phyloP scores from a whole-genome alignment of 2,888 invertebrate species.

The Dicranocentrus wangi region DNA sequence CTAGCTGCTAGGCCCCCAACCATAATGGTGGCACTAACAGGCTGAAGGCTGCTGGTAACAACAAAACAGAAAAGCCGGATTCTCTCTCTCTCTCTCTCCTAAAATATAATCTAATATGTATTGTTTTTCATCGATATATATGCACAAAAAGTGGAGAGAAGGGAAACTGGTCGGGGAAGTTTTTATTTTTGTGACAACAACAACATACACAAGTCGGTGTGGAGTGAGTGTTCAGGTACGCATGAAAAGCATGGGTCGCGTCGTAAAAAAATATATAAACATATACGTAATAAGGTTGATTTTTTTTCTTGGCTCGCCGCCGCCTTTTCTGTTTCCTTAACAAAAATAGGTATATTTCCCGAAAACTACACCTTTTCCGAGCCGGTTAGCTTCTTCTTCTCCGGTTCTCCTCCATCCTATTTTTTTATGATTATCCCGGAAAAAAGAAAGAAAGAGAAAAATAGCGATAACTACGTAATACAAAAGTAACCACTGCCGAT shows the following conservation, averaged over 20 bases:
- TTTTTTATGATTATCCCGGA: conserved; percentile 21
- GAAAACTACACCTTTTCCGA: too few relatives aligned
- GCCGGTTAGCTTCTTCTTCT: too few relatives aligned
- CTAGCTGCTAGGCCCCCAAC: too few relatives aligned
- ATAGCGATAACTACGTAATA: conserved; percentile 6
- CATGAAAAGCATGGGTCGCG: not conserved
- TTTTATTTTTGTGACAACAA: too few relatives aligned
- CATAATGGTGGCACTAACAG: too few relatives aligned
- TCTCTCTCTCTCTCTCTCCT: not conserved
- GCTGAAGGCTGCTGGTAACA: too few relatives aligned
- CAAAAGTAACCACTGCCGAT: conserved; percentile 13
- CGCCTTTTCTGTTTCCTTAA: not conserved
- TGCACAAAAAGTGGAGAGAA: not conserved
- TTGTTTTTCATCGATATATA: conserved; percentile 55
- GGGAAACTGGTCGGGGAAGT: too few relatives aligned
- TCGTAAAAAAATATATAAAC: too few relatives aligned
- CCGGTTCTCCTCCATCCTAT: not conserved
- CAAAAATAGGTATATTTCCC: too few relatives aligned
- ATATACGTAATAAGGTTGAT: too few relatives aligned
- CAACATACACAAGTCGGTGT: too few relatives aligned
- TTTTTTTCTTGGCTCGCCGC: not conserved
- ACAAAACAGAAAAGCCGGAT: too few relatives aligned
- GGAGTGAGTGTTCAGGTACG: conserved; percentile 4
- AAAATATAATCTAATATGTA: conserved; percentile 50
- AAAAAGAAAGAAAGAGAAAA: conserved; percentile 5